Conservation (phyloP, 1,140 invertebrate genomes). For the Drosophila kurseongensis region DNA sequence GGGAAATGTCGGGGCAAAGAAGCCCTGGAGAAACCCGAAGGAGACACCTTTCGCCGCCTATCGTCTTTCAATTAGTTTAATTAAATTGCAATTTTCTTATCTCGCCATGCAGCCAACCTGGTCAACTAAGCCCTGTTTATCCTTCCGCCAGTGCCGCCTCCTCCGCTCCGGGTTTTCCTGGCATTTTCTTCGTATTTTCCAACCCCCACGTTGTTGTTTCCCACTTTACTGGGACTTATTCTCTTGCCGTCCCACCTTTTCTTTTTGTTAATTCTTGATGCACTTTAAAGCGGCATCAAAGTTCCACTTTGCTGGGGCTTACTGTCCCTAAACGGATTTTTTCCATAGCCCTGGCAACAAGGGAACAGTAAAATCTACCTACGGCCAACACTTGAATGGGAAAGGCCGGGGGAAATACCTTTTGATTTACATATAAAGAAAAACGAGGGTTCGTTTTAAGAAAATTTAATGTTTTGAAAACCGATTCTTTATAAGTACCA, state of each 20-base stretch:
- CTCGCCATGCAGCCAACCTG: slow-evolving; percentile 44
- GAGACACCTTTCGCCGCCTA: slow-evolving; percentile 52
- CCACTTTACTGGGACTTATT: slow-evolving; percentile 5
- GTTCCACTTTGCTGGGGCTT: slow-evolving; percentile 14
- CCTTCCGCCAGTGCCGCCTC: slow-evolving; percentile 11
- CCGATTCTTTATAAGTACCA: too few relatives aligned
- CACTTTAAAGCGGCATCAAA: slow-evolving; percentile 38
- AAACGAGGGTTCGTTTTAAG: not conserved
- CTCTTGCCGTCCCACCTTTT: slow-evolving; percentile 1
- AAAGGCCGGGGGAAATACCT: not conserved
- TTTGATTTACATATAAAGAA: not conserved
- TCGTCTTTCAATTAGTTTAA: slow-evolving; percentile 82
- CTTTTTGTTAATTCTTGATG: slow-evolving; percentile 28
- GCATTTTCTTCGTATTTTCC: not conserved
- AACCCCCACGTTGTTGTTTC: not conserved
- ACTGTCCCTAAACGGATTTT: not conserved
- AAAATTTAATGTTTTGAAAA: too few relatives aligned
- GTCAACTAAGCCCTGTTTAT: slow-evolving; percentile 57
- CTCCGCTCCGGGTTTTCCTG: not conserved
- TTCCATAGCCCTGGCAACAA: not conserved
- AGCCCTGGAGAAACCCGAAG: slow-evolving; percentile 10
- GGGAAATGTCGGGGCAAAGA: slow-evolving; percentile 6
- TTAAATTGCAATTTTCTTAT: slow-evolving; percentile 71
- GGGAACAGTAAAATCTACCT: not conserved
- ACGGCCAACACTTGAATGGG: not conserved